Base-by-base conservation (phyloP, 2,113 vertebrate species). In the Leptosomus discolor region DNA sequence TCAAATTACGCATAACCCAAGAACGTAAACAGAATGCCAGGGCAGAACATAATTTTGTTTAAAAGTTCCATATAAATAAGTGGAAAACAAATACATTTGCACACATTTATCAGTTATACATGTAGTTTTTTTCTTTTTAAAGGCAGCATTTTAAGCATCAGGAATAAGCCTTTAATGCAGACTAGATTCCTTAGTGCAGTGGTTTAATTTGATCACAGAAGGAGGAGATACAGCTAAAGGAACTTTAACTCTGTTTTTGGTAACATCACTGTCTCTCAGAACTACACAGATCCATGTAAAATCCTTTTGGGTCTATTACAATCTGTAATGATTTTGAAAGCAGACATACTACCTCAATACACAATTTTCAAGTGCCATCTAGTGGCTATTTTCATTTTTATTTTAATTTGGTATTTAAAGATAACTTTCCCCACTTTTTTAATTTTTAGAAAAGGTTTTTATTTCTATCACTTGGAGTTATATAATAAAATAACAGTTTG, bases 291-390 rank as follows among this genome's bases (percentile, higher is more conserved):
- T 20, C 4, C 30, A 54, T 23, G 43, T 5, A 48, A 74, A 84
- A 69, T 64, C 30, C 19, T 85, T 92, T 16, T 77, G 7, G 20
- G 39, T 75, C 56, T 87, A 39, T n/a, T 29, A 91, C 24, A 63
- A 39, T 32, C 11, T 41, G 46, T 21, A 58, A 45, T 6, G 14
- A 84, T 81, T 64, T 92, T 61, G 51, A 96, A 65, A 87, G 54
- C 15, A 50, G 29, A 39, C 34, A 10, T 19, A 60, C 2, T 20
- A 56, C n/a, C 60, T 92, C 73, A 56, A 95, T 82, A 95, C 3
- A 56, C 69, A 96, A 97, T 92, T 96, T 96, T 80, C 86, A 97
- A 96, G 96, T 94, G 98, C 98, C 98, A 98, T 58, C 98, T 98
- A 98, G 98, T 98, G 98, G 98, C 82, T 70, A n/a, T 46, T 95